A percentile compares a stretch with the other conserved stretches of the same genome.
These are phyloP conservation scores for Aphidius colemani DNA, from an alignment of 2,888 invertebrate genomes.

Conservation along the genomic window DNA sequence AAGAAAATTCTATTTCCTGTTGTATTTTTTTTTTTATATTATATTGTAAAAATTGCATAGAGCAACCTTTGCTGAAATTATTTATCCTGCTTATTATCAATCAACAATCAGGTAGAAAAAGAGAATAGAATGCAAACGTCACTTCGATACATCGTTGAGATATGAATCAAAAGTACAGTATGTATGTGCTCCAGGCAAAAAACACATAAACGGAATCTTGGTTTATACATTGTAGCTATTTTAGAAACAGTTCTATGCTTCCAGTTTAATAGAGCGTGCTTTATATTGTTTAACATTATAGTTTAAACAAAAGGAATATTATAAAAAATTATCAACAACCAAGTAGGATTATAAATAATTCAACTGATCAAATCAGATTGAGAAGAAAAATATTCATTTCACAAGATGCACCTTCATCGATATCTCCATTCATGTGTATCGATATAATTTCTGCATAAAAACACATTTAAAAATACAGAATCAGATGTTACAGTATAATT, in stretches of 20 bases:
- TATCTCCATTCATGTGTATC: neutral
- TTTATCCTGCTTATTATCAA: constrained; percentile 25
- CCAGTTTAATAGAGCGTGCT: constrained; percentile 30
- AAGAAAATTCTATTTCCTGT: constrained; percentile 4
- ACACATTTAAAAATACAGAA: neutral
- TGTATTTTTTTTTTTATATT: neutral
- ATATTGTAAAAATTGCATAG: neutral
- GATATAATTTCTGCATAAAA: constrained; percentile 11
- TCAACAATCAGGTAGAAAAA: constrained; percentile 8
- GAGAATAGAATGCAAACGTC: constrained; percentile 30
- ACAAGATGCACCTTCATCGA: constrained; percentile 37
- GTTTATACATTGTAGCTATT: constrained; percentile 19
- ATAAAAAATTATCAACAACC: neutral
- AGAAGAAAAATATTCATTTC: constrained; percentile 12
- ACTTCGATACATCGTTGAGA: constrained; percentile 32
- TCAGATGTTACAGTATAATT: constrained; percentile 19
- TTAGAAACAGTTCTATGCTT: constrained; percentile 3
- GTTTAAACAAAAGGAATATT: neutral
- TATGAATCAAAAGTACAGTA: constrained; percentile 8
- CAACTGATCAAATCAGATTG: constrained; percentile 38
- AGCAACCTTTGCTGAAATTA: neutral
- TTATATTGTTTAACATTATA: constrained; percentile 29
- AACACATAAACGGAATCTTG: constrained; percentile 6
- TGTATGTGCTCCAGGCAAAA: constrained; percentile 18
- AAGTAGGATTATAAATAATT: constrained; percentile 29